Percentiles rank a stretch among this genome's conserved stretches.
Conservation (phyloP, 2,888 invertebrate species). For the Tiliacea citrago region DNA sequence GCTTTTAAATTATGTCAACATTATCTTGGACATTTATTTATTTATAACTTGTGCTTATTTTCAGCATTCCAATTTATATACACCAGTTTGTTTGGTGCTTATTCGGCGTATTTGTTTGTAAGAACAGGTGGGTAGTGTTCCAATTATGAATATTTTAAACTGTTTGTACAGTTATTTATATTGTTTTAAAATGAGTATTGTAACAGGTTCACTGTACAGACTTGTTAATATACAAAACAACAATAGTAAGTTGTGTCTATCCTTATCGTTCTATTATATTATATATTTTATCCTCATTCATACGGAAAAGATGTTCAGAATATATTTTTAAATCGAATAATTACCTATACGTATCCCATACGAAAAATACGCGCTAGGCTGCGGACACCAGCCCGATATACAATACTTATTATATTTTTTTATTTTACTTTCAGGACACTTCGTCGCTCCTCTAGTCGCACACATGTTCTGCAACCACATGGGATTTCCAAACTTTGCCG, state of each 20-base stretch:
- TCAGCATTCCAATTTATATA: conserved; percentile 97
- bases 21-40: background rate
- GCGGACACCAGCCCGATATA: background rate
- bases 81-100: conserved; percentile 98
- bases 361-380: background rate
- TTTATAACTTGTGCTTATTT: conserved; percentile 61
- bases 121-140: conserved; percentile 92
- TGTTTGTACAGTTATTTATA: background rate
- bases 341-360: background rate
- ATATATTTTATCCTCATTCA: background rate
- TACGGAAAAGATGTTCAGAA: background rate
- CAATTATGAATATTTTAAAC: background rate
- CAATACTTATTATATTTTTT: background rate
- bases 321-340: background rate
- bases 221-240: background rate
- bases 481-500: conserved; percentile 97
- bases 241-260: conserved; percentile 1
- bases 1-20: too few species aligned
- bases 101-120: conserved; percentile 97
- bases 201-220: background rate
- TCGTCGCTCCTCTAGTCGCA: conserved; percentile 96
- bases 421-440: conserved; percentile 92
- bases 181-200: background rate
- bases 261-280: background rate
- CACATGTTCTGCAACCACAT: conserved; percentile 99